These are phyloP conservation scores for Dipodomys stephensi DNA, from an alignment of 2,113 vertebrate species.

Conservation along the genomic window DNA sequence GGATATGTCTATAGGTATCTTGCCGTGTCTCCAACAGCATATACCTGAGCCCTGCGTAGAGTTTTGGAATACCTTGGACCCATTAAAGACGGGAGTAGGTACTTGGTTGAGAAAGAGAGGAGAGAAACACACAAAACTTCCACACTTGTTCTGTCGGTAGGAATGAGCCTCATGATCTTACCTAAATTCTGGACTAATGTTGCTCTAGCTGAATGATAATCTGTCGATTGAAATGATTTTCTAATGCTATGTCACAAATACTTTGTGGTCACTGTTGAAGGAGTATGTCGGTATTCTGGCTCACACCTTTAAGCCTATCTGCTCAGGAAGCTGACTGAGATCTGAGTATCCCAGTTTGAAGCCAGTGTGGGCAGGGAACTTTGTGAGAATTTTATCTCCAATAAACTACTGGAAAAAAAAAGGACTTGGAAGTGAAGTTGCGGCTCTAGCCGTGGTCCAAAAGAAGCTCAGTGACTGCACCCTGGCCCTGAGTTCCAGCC, in stretches of 20 bases:
- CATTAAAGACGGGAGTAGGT: background rate
- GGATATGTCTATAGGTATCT: background rate
- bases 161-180: background rate
- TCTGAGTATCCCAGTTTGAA: too few relatives aligned
- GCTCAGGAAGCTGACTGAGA: too few relatives aligned
- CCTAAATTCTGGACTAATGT: background rate
- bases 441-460: too few relatives aligned
- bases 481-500: too few relatives aligned
- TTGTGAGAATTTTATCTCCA: too few relatives aligned
- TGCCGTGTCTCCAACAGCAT: background rate
- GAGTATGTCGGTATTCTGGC: background rate
- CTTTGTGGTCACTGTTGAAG: background rate
- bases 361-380: too few relatives aligned
- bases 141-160: background rate
- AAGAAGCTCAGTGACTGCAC: too few relatives aligned
- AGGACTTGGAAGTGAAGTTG: too few relatives aligned
- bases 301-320: too few relatives aligned
- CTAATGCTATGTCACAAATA: background rate
- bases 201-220: too few relatives aligned
- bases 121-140: background rate
- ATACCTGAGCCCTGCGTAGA: background rate
- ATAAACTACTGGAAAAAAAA: too few relatives aligned
- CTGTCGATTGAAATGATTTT: background rate
- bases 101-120: background rate
- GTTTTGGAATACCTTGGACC: background rate